Evolutionary conservation across 2,888 invertebrate genomes (phyloP).

Genomic region (Stictocephala bisonia): DNA sequence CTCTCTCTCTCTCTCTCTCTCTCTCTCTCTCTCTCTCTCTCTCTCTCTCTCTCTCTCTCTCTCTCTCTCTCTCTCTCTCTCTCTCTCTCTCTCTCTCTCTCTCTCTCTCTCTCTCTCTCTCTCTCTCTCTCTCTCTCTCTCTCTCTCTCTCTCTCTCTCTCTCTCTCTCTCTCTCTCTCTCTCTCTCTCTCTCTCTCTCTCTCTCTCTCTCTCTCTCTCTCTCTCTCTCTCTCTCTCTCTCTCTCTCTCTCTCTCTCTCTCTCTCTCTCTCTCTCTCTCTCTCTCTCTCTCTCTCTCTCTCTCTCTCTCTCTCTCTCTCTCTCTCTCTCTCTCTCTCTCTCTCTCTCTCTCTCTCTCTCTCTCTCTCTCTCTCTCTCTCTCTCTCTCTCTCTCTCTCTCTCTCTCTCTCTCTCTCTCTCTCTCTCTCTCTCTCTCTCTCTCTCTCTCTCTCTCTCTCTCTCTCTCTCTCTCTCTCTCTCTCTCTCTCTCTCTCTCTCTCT

Average conservation of each 20-base stretch:
- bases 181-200: constrained; percentile 24
- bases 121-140: constrained; percentile 24
- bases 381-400: constrained; percentile 1
- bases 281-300: constrained; percentile 24
- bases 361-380: constrained; percentile 33
- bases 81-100: constrained; percentile 24
- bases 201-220: constrained; percentile 24
- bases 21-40: constrained; percentile 24
- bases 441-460: constrained; percentile 29
- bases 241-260: constrained; percentile 24
- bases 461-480: constrained; percentile 20
- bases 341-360: constrained; percentile 29
- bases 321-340: constrained; percentile 21
- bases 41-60: constrained; percentile 24
- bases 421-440: constrained; percentile 31
- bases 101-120: constrained; percentile 24
- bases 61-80: constrained; percentile 24
- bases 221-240: constrained; percentile 24
- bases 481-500: constrained; percentile 19
- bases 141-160: constrained; percentile 24
- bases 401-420: constrained; percentile 15
- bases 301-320: constrained; percentile 24
- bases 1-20: constrained; percentile 24
- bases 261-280: constrained; percentile 24
- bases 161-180: constrained; percentile 24